Percentiles rank a stretch among this genome's conserved stretches.
phyloP scores from a whole-genome alignment of 2,797 vertebrate species.

The Pseudopleuronectes americanus region DNA sequence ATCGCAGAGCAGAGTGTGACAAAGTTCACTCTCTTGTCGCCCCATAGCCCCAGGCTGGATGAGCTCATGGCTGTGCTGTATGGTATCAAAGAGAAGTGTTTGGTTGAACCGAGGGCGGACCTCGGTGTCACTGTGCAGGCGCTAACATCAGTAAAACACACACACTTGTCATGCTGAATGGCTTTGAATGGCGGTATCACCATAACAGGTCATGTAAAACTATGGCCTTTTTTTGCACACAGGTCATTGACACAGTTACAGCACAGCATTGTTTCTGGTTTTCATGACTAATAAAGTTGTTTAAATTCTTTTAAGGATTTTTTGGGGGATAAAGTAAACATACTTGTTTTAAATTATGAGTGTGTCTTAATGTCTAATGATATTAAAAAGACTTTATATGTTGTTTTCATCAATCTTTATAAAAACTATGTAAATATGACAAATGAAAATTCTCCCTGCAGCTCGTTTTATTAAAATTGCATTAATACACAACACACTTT shows the following conservation, averaged over 20 bases:
- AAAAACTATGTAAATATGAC: too few species aligned
- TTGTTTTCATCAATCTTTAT: too few species aligned
- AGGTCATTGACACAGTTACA: conserved; percentile 2
- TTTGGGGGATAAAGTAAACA: too few species aligned
- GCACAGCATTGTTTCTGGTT: background rate
- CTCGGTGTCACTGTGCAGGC: conserved; percentile 59
- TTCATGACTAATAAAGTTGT: background rate
- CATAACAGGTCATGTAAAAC: conserved; percentile 45
- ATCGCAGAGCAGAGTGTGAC: conserved; percentile 71
- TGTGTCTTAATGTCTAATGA: too few species aligned
- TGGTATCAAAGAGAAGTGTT: conserved; percentile 75
- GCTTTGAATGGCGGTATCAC: conserved; percentile 44
- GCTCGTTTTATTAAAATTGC: too few species aligned
- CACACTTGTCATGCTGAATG: conserved; percentile 46
- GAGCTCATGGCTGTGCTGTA: conserved; percentile 75
- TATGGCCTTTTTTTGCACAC: conserved; percentile 30
- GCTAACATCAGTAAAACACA: conserved; percentile 63
- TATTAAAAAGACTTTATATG: too few species aligned
- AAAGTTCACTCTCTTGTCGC: conserved; percentile 73
- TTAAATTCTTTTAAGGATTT: background rate
- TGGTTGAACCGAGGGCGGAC: conserved; percentile 67
- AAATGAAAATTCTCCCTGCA: too few species aligned
- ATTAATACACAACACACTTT: too few species aligned
- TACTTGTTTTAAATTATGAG: too few species aligned
- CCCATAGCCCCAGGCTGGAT: conserved; percentile 62